Evolutionary conservation across 2,888 invertebrate genomes (phyloP), one percentile per base, ranked within the genome.

Genomic region (Cataglyphis livida): DNA sequence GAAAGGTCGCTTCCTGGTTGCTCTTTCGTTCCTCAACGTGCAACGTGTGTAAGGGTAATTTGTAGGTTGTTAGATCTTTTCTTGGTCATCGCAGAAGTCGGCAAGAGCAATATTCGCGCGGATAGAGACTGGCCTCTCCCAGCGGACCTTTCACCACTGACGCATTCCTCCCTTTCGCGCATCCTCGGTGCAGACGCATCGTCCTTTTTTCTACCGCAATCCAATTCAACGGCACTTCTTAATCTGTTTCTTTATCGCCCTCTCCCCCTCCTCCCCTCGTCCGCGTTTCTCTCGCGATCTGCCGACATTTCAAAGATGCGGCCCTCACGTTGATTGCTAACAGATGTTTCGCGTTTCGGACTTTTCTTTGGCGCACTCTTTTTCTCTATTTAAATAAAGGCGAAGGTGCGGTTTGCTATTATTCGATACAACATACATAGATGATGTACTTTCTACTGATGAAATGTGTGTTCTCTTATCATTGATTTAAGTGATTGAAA

Each of bases 281-380:
- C 6, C n/a, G 25, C 6, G 9, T 62, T 54, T 73, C 84, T 85
- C 88, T 75, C 84, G 81, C 73, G 85, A 89, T 85, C 68, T 84
- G 83, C 86, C 89, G 88, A 85, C 88, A 66, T 86, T 86, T 84
- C 82, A 82, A 88, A 91, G 92, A 91, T 90, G 86, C 90, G 87
- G 84, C 87, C 81, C 79, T 84, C 79, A 59, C 68, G 83, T 88
- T 91, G 92, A 92, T 92, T 90, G 89, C 90, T 88, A 89, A 91
- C 92, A 92, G 91, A 92, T 92, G 92, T 90, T 92, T 91, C 87
- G 84, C 89, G 87, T 91, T 89, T 85, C 84, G 73, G 57, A 84
- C 85, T 76, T 86, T 85, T 84, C 88, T 76, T 25, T 65, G 64
- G 62, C 59, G 78, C 59, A 68, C 62, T 62, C 81, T 84, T 83